These are phyloP conservation scores for Papilio glaucus DNA, from an alignment of 1,140 invertebrate genomes.

Conservation along the genomic window DNA sequence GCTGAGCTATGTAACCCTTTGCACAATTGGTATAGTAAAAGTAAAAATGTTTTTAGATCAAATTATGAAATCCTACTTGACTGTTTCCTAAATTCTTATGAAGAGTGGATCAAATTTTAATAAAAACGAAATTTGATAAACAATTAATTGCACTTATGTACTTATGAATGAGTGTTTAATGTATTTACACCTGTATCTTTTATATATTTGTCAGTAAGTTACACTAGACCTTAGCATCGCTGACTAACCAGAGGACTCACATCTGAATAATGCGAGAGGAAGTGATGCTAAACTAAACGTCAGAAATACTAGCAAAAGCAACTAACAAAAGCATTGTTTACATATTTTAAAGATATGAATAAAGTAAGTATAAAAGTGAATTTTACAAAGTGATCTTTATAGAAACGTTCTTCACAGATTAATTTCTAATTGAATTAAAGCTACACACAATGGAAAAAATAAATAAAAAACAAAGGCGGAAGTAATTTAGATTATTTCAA, in stretches of 20 bases:
- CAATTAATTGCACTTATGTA: not conserved
- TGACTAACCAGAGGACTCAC: conserved; percentile 30
- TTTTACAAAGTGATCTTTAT: not conserved
- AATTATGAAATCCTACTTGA: too few species aligned
- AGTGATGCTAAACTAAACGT: conserved; percentile 9
- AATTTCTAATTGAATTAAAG: conserved; percentile 11
- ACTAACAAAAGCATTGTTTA: conserved; percentile 12
- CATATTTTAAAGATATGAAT: too few species aligned
- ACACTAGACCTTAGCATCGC: conserved; percentile 8
- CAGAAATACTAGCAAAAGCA: not conserved
- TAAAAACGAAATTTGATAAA: too few species aligned
- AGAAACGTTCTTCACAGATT: not conserved
- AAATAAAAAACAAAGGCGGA: conserved; percentile 29
- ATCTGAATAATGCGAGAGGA: conserved; percentile 24
- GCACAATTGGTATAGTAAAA: too few species aligned
- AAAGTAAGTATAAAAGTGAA: not conserved
- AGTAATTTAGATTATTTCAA: conserved; percentile 6
- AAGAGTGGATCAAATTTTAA: too few species aligned
- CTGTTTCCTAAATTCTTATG: too few species aligned
- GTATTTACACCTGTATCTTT: not conserved
- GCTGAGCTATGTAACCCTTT: too few species aligned
- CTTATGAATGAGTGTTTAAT: not conserved
- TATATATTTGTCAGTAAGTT: not conserved
- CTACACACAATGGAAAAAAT: conserved; percentile 15
- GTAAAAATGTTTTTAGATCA: too few species aligned